Percentiles rank a stretch among this genome's conserved stretches.
Evolutionary conservation across 2,888 invertebrate genomes (phyloP).

Genomic region (Drosophila anomalata): DNA sequence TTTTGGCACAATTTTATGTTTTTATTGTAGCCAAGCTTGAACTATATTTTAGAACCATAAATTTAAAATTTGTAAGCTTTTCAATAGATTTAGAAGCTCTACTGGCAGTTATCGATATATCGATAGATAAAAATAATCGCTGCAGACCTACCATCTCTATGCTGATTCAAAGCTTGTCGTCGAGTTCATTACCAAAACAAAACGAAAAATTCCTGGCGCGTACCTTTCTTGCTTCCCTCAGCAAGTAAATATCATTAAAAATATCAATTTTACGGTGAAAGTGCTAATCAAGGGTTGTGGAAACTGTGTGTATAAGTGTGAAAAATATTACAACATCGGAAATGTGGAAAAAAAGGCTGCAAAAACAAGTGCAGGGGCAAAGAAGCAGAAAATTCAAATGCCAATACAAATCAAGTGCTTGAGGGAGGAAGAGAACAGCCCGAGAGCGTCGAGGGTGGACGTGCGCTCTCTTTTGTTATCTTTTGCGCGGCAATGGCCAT

Average conservation of each 20-base stretch:
- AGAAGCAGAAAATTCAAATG: slow-evolving; percentile 45
- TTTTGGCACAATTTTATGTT: too few relatives aligned
- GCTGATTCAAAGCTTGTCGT: slow-evolving; percentile 7
- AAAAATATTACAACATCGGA: slow-evolving; percentile 5
- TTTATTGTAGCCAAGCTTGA: too few relatives aligned
- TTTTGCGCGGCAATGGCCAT: slow-evolving; percentile 56
- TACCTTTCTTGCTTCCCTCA: slow-evolving; percentile 54
- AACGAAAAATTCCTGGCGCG: slow-evolving; percentile 60
- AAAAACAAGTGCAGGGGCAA: slow-evolving; percentile 56
- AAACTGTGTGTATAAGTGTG: not conserved
- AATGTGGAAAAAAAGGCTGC: slow-evolving; percentile 1
- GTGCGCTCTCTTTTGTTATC: slow-evolving; percentile 52
- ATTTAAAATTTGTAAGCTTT: too few relatives aligned
- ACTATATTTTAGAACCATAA: too few relatives aligned
- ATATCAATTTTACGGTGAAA: not conserved
- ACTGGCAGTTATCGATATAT: not conserved
- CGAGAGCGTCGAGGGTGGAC: slow-evolving; percentile 21
- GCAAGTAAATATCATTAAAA: slow-evolving; percentile 51
- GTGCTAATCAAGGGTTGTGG: not conserved
- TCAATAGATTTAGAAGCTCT: not conserved
- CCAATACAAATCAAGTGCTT: slow-evolving; percentile 61
- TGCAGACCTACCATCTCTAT: not conserved
- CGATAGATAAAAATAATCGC: not conserved
- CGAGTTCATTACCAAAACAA: slow-evolving; percentile 43
- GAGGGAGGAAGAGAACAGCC: slow-evolving; percentile 32